Base-by-base conservation (phyloP, 2,113 vertebrate genomes). In the Eretmochelys imbricata region DNA sequence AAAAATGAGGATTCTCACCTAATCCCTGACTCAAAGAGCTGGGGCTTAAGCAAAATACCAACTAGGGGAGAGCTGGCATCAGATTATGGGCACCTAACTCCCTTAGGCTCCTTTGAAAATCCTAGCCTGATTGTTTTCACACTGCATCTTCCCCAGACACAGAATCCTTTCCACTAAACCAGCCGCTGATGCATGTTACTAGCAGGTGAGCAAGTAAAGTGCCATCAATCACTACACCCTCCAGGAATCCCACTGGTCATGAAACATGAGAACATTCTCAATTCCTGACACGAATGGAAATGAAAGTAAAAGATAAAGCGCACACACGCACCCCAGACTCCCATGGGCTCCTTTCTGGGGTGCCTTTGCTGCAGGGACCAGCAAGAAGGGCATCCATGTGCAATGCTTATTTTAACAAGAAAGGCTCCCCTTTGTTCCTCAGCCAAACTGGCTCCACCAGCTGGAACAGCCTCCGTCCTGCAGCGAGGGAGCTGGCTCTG, bases 331-430 rank as follows among this genome's bases (percentile, higher is more conserved):
- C 69, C 38, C n/a, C 19, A 42, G 19, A 5, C 69, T 25, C 38
- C 24, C 38, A 13, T 3, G 12, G 72, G 10, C 72, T 46, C 5
- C 38, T 62, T 6, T 4, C 65, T 42, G 65, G 59, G 35, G 4
- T 1, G 11, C 16, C 25, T 35, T 38, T 24, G 22, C 62, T n/a
- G 31, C 76, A 31, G 12, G 25, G 25, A 16, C 22, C 76, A 7
- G 76, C 24, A 12, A 76, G 3, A 2, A 1, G 46, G 8, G 2
- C 29, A 31, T 51, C 25, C 49, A 24, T 46, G 59, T 22, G 14
- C 51, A 3, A 0, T 0, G 10, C 0, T 46, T 25, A 75, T 22
- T 38, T 24, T 24, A 38, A 38, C 19, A 12, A 13, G 38, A 20
- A 42, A 24, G 38, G 5, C n/a, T 16, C 5, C 48, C 3, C 17